Base-by-base conservation (phyloP, 2,888 invertebrate species). In the Dryadula phaetusa region DNA sequence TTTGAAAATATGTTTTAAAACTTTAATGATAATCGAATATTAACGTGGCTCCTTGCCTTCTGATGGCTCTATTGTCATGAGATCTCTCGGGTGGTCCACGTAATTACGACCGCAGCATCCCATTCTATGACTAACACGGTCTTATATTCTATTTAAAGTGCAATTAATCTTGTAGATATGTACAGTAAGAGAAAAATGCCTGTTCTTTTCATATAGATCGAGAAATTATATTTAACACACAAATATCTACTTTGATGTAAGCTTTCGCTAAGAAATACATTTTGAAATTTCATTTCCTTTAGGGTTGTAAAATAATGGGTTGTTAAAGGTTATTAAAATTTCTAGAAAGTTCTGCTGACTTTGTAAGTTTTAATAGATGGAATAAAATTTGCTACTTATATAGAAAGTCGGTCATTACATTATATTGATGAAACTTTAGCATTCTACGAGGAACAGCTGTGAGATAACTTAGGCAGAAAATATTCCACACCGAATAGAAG, bases 1-100 rank as follows among this genome's bases (percentile, higher is more conserved):
- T n/a, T n/a, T n/a, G n/a, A n/a, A n/a, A n/a, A 8, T 22, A 37
- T 54, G 7, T 22, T 22, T 14, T 3, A 49, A 16, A 49, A 54
- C 56, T 64, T 47, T 32, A 47, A 56, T 32, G 62, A 49, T 67
- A 67, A 58, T 64, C 44, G 61, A 52, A 47, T 56, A 64, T 70
- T 62, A 66, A 64, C 47, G 53, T 52, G 70, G 47, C 64, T 58
- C 65, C 69, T 79, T 76, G 76, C 70, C 61, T 88, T 70, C 61
- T 88, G 90, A 90, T 89, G 88, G 81, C 90, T 90, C 89, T 87
- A 90, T 90, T 87, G 84, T 81, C 78, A 74, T 72, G 73, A 74
- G 79, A 82, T 82, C 85, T 79, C 81, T 78, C 84, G 89, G 89
- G 90, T 89, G 90, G 90, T 88, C 89, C 81, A 78, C 82, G 81